Conservation (phyloP, 2,888 invertebrate species). For the Sphaeridia pumilis region DNA sequence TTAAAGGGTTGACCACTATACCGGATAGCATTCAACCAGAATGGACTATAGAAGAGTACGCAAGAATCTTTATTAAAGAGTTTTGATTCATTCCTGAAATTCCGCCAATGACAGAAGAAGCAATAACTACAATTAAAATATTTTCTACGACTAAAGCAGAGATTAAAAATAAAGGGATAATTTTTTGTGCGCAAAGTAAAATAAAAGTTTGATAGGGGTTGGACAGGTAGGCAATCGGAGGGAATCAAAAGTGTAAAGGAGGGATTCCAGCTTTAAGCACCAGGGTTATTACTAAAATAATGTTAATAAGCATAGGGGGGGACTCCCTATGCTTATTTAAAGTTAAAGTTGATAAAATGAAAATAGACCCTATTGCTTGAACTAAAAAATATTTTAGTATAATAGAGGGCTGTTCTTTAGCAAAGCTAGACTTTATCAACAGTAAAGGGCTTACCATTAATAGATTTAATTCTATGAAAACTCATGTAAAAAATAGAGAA, state of each 20-base stretch:
- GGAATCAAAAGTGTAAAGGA: constrained; percentile 25
- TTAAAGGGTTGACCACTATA: constrained; percentile 1
- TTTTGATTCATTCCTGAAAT: constrained; percentile 20
- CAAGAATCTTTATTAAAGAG: constrained; percentile 16
- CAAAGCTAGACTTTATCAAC: constrained; percentile 3
- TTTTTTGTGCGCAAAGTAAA: constrained; percentile 24
- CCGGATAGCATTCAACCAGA: constrained; percentile 18
- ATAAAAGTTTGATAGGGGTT: constrained; percentile 7
- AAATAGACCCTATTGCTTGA: constrained; percentile 19
- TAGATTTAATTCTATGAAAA: constrained; percentile 25
- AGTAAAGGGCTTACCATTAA: constrained; percentile 26
- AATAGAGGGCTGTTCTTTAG: constrained; percentile 12
- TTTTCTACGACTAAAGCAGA: too few species aligned
- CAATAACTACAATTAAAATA: constrained; percentile 5
- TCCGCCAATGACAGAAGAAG: constrained; percentile 9
- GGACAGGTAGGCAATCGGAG: constrained; percentile 12
- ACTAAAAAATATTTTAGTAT: constrained; percentile 26
- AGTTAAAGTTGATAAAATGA: constrained; percentile 10
- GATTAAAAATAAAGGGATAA: constrained; percentile 21
- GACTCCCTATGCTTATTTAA: neutral
- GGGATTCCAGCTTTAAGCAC: constrained; percentile 17
- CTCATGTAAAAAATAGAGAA: constrained; percentile 15
- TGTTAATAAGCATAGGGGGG: neutral
- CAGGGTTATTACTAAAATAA: neutral
- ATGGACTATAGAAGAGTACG: constrained; percentile 26